phyloP scores from a whole-genome alignment of 2,113 vertebrate species.

The Canis aureus region DNA sequence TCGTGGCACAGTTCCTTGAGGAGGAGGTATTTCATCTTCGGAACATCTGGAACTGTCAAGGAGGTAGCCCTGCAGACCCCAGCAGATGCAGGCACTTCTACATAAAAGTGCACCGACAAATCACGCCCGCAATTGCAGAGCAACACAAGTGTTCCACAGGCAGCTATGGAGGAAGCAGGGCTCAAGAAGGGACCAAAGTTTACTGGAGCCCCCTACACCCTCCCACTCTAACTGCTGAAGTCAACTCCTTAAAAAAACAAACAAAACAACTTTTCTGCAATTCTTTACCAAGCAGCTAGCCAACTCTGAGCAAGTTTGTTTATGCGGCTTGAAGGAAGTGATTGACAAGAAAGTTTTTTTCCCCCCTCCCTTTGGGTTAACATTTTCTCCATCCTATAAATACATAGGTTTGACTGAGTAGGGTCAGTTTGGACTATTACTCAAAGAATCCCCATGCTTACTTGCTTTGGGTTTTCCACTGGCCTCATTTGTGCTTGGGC shows the following conservation, averaged over 20 bases:
- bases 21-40: constrained; percentile 89
- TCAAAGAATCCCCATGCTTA: constrained; percentile 82
- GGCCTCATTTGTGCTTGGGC: constrained; percentile 76
- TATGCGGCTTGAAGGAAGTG: constrained; percentile 76
- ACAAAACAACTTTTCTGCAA: background rate
- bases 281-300: constrained; percentile 67
- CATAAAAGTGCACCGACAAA: constrained; percentile 87
- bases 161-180: constrained; percentile 70
- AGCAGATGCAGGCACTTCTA: constrained; percentile 84
- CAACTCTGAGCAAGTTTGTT: constrained; percentile 74
- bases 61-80: constrained; percentile 83
- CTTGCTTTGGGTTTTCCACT: constrained; percentile 81
- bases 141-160: constrained; percentile 82
- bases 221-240: background rate
- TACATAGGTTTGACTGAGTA: constrained; percentile 80
- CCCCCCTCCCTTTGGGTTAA: constrained; percentile 66
- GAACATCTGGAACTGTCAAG: constrained; percentile 90
- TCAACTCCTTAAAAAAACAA: constrained; percentile 54
- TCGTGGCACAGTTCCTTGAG: constrained; percentile 84
- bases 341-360: constrained; percentile 80
- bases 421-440: constrained; percentile 82
- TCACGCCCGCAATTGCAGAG: constrained; percentile 78
- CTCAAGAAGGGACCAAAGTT: constrained; percentile 68
- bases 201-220: background rate
- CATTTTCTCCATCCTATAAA: constrained; percentile 84